phyloP scores from a whole-genome alignment of 2,888 invertebrate genomes.

The Drosophila anceps region DNA sequence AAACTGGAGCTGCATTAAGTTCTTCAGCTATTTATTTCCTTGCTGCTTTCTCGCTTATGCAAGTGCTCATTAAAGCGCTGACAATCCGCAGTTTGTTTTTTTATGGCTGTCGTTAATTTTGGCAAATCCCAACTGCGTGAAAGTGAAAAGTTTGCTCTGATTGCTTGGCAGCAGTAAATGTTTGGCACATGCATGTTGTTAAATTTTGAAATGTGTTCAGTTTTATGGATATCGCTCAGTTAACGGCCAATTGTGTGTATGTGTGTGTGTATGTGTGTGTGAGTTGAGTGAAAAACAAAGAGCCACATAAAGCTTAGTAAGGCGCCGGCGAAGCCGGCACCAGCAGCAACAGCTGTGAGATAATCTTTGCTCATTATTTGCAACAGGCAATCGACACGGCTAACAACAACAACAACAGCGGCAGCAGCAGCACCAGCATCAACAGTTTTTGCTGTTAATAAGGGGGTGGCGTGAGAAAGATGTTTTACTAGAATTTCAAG shows the following conservation, averaged over 20 bases:
- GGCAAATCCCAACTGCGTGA: constrained; percentile 28
- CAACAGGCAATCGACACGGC: constrained; percentile 39
- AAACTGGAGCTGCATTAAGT: background rate
- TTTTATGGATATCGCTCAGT: constrained; percentile 41
- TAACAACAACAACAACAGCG: constrained; percentile 5
- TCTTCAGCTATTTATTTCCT: background rate
- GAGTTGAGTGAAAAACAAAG: constrained; percentile 8
- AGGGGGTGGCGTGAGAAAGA: constrained; percentile 71
- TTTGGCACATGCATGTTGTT: constrained; percentile 1
- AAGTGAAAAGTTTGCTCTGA: constrained; percentile 39
- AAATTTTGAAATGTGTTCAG: constrained; percentile 25
- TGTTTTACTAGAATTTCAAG: constrained; percentile 33
- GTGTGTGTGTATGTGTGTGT: constrained; percentile 24
- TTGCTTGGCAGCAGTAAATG: constrained; percentile 1
- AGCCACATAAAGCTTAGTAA: constrained; percentile 26
- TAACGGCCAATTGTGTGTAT: constrained; percentile 36
- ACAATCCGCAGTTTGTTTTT: constrained; percentile 1
- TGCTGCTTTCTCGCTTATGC: constrained; percentile 18
- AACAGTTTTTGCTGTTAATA: constrained; percentile 61
- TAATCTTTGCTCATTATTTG: constrained; percentile 76
- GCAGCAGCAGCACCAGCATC: background rate
- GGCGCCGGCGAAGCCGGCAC: constrained; percentile 24
- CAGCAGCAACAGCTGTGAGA: constrained; percentile 56
- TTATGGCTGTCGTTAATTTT: constrained; percentile 29
- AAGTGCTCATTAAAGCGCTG: constrained; percentile 16